These are phyloP conservation scores for Tetraodon nigroviridis DNA, from an alignment of 2,113 vertebrate genomes.

Conservation along the genomic window DNA sequence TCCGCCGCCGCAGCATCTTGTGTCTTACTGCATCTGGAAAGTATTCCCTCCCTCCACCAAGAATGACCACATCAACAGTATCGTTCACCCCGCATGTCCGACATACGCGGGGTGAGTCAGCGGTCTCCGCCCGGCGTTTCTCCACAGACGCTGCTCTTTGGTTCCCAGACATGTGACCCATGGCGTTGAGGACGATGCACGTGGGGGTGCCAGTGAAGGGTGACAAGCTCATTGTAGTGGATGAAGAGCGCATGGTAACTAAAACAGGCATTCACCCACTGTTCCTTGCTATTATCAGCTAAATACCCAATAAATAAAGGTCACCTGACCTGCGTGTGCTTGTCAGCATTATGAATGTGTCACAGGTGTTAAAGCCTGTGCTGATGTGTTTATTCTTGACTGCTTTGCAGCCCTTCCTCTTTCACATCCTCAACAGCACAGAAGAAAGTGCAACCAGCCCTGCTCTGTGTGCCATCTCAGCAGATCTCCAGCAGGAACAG, in stretches of 20 bases:
- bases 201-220: no score
- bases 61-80: conserved; percentile 21
- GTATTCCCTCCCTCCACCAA: background rate
- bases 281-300: no score
- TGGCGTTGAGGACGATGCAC: no score
- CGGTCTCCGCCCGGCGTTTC: background rate
- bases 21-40: background rate
- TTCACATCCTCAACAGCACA: conserved; percentile 53
- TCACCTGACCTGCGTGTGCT: no score
- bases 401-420: conserved; percentile 39
- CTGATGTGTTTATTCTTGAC: conserved; percentile 33
- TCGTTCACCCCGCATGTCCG: conserved; percentile 9
- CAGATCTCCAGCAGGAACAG: conserved; percentile 38
- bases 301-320: no score
- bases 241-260: no score
- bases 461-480: conserved; percentile 44
- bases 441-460: conserved; percentile 24
- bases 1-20: background rate
- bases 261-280: background rate
- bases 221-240: no score
- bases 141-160: no score
- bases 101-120: conserved; percentile 10
- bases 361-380: background rate
- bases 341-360: background rate
- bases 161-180: no score